phyloP scores from a whole-genome alignment of 2,113 vertebrate genomes.

The Tachuris rubrigastra region DNA sequence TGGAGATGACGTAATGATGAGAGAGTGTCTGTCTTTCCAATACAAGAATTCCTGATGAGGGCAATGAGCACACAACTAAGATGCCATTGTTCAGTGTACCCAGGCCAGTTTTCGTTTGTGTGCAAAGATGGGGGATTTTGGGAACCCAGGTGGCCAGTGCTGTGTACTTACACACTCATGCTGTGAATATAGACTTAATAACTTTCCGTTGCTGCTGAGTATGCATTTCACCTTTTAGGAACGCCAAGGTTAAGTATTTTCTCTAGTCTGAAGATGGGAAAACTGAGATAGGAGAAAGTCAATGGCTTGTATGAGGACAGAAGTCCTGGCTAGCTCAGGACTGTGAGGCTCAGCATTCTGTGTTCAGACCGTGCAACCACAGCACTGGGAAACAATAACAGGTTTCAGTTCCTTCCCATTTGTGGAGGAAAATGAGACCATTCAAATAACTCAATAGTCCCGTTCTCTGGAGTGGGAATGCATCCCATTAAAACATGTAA shows the following conservation, averaged over 20 bases:
- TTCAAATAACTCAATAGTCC: background rate
- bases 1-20: background rate
- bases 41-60: background rate
- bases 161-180: background rate
- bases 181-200: background rate
- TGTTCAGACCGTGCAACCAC: background rate
- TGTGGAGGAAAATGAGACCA: background rate
- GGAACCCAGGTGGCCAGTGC: background rate
- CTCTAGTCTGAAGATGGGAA: background rate
- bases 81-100: background rate
- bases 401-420: background rate
- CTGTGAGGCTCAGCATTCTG: background rate
- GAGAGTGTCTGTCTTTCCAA: background rate
- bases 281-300: background rate
- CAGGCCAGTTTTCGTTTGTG: background rate
- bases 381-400: background rate
- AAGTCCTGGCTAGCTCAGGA: background rate
- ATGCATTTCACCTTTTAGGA: background rate
- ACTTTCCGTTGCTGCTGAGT: background rate
- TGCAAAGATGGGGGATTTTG: background rate
- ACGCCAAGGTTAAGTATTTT: background rate
- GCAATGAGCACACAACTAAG: background rate
- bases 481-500: background rate
- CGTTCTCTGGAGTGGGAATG: background rate
- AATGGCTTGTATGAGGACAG: background rate